Conservation (phyloP, 2,888 invertebrate species). For the Ectemnius cavifrons region DNA sequence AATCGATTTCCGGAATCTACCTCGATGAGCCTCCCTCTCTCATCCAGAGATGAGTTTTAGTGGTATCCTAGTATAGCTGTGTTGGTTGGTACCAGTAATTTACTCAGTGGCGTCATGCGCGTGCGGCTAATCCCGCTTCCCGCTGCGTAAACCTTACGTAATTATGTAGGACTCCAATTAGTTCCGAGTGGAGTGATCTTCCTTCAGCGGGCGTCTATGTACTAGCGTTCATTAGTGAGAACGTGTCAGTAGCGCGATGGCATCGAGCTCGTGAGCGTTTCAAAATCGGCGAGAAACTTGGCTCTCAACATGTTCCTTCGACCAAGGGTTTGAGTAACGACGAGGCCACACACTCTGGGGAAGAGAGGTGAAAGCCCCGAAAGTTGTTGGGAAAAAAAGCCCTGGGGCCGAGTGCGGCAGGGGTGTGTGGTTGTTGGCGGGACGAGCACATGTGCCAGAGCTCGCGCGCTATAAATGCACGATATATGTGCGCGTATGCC, state of each 20-base stretch:
- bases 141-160: conserved; percentile 15
- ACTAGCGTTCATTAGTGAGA: conserved; percentile 14
- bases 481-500: conserved; percentile 39
- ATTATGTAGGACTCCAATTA: conserved; percentile 34
- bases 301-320: background rate
- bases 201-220: background rate
- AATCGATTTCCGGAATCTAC: background rate
- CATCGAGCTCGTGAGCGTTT: background rate
- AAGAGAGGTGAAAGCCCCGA: conserved; percentile 56
- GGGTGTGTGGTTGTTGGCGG: conserved; percentile 15
- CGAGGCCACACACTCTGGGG: background rate
- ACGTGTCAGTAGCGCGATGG: background rate
- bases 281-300: background rate
- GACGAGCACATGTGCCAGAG: conserved; percentile 36
- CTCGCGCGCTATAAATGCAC: conserved; percentile 46
- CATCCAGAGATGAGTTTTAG: background rate
- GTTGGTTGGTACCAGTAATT: background rate
- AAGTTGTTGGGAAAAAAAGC: conserved; percentile 44
- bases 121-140: conserved; percentile 1
- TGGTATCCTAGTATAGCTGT: background rate
- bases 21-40: background rate
- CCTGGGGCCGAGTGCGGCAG: conserved; percentile 14
- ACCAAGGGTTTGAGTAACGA: background rate
- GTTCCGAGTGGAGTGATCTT: conserved; percentile 15
- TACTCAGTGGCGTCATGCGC: background rate